A percentile compares a stretch with the other conserved stretches of the same genome.
phyloP scores from a whole-genome alignment of 1,140 invertebrate species.

The Apocrypta bakeri region DNA sequence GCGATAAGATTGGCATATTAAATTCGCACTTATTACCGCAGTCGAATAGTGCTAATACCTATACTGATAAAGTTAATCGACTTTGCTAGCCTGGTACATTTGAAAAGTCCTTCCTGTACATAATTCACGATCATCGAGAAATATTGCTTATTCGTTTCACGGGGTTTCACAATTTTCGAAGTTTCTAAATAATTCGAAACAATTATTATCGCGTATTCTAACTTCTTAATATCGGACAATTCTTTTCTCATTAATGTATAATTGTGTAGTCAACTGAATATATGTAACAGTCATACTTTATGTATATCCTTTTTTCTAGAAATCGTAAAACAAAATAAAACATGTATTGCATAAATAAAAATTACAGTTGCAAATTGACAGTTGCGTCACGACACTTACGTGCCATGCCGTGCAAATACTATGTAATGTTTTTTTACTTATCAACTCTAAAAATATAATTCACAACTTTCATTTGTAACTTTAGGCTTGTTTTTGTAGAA shows the following conservation, averaged over 20 bases:
- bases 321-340: constrained; percentile 27
- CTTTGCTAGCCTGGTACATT: neutral
- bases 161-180: neutral
- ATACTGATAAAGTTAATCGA: constrained; percentile 6
- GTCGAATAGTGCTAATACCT: neutral
- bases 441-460: constrained; percentile 22
- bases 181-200: constrained; percentile 11
- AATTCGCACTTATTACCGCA: neutral
- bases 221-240: no score
- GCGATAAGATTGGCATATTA: neutral
- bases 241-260: neutral
- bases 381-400: constrained; percentile 22
- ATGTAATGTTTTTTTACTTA: constrained; percentile 25
- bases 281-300: constrained; percentile 11
- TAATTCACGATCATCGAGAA: no score
- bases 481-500: constrained; percentile 7
- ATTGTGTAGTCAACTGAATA: neutral
- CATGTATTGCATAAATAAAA: constrained; percentile 28
- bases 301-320: constrained; percentile 13
- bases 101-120: neutral
- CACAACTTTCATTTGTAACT: constrained; percentile 35
- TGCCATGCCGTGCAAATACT: neutral
- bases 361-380: constrained; percentile 32
- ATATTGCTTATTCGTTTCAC: no score
- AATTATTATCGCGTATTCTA: neutral